Evolutionary conservation across 2,888 invertebrate genomes (phyloP).

Genomic region (Andrena chrysosceles): DNA sequence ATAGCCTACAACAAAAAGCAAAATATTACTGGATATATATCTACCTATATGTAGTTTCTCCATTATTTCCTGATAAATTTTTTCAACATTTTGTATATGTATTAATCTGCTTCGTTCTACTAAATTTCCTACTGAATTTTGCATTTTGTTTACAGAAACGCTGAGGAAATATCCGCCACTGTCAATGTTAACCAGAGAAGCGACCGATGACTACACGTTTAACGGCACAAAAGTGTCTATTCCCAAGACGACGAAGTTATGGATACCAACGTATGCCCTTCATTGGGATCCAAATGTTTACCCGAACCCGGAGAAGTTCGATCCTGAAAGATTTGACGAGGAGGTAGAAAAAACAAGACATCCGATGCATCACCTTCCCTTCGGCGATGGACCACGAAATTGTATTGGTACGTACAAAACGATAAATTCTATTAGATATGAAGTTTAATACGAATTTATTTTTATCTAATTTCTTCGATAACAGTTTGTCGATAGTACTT

Average conservation of each 20-base stretch:
- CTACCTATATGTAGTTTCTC: too few species aligned
- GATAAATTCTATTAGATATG: neutral
- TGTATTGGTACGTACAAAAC: constrained; percentile 75
- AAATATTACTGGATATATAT: too few species aligned
- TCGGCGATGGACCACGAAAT: constrained; percentile 81
- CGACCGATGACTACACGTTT: constrained; percentile 72
- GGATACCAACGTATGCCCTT: constrained; percentile 70
- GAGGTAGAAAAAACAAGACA: constrained; percentile 68
- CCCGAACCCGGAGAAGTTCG: constrained; percentile 75
- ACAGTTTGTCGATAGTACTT: neutral
- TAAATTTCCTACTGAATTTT: neutral
- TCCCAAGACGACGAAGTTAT: constrained; percentile 56
- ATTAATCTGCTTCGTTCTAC: neutral
- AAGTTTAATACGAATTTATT: neutral
- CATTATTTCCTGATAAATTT: too few species aligned
- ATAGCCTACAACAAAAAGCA: too few species aligned
- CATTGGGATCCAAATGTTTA: constrained; percentile 74
- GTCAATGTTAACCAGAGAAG: constrained; percentile 75
- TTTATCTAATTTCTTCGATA: neutral
- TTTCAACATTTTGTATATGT: too few species aligned
- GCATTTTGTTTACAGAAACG: constrained; percentile 79
- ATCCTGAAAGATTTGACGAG: constrained; percentile 77
- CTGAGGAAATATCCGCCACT: constrained; percentile 85
- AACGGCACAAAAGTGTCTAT: constrained; percentile 71
- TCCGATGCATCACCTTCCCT: constrained; percentile 75